phyloP scores from a whole-genome alignment of 1,140 invertebrate species.

The Drosophila rhopaloa region DNA sequence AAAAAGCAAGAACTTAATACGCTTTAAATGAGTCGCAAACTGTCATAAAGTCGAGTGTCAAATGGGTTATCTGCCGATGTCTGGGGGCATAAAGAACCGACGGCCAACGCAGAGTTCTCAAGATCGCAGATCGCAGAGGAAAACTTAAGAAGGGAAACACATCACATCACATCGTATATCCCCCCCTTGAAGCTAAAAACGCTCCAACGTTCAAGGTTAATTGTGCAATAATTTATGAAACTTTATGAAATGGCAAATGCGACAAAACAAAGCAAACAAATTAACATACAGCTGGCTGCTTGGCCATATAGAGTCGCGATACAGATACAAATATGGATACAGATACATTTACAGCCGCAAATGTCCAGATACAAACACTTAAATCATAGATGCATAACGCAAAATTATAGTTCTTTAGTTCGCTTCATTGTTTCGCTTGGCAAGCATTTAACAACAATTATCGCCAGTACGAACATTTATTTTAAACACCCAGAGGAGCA shows the following conservation, averaged over 20 bases:
- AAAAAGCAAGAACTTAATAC: slow-evolving; percentile 50
- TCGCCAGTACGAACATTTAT: neutral
- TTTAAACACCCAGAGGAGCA: neutral
- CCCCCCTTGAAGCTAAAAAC: slow-evolving; percentile 10
- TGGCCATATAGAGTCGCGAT: slow-evolving; percentile 21
- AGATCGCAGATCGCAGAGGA: slow-evolving; percentile 29
- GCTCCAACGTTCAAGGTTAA: slow-evolving; percentile 62
- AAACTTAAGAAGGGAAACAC: slow-evolving; percentile 36
- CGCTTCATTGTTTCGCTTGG: slow-evolving; percentile 12
- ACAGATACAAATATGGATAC: neutral
- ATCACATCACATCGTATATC: slow-evolving; percentile 1
- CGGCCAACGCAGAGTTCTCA: slow-evolving; percentile 47
- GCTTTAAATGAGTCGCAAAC: slow-evolving; percentile 54
- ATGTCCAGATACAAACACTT: neutral
- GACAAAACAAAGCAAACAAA: slow-evolving; percentile 57
- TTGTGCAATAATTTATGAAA: slow-evolving; percentile 78
- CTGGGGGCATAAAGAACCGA: slow-evolving; percentile 25
- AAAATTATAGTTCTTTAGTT: slow-evolving; percentile 6
- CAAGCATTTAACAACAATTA: slow-evolving; percentile 13
- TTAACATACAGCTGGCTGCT: slow-evolving; percentile 44
- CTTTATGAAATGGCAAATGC: slow-evolving; percentile 66
- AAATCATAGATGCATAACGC: slow-evolving; percentile 19
- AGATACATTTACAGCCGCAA: neutral
- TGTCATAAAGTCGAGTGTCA: slow-evolving; percentile 48
- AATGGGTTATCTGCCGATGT: slow-evolving; percentile 51